A percentile compares a stretch with the other conserved stretches of the same genome.
Conservation (phyloP, 2,797 vertebrate genomes). For the Bufotes viridis region DNA sequence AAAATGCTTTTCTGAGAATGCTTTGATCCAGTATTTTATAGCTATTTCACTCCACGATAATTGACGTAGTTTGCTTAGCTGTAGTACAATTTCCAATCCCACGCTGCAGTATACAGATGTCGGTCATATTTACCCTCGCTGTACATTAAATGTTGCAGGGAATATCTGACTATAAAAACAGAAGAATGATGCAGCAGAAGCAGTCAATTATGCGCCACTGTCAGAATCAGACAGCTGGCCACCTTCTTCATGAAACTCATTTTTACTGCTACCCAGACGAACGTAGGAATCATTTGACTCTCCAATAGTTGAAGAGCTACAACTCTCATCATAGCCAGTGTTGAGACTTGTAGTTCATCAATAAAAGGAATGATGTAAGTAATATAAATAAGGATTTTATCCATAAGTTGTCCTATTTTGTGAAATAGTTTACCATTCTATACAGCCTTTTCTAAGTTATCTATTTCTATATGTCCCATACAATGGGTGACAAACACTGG, state of each 20-base stretch:
- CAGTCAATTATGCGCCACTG: slow-evolving; percentile 17
- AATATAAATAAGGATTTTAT: neutral
- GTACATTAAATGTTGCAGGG: slow-evolving; percentile 11
- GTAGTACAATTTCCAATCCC: neutral
- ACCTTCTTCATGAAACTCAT: neutral
- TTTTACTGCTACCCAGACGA: neutral
- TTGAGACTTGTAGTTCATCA: neutral
- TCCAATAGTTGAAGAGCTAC: neutral
- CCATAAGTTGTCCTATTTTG: neutral
- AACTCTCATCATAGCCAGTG: neutral
- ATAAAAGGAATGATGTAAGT: neutral
- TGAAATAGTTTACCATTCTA: neutral
- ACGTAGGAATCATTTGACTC: neutral
- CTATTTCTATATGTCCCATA: neutral
- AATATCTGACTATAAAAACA: neutral
- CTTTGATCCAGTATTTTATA: neutral
- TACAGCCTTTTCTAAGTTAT: neutral
- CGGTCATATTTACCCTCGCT: neutral
- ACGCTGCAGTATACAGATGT: slow-evolving; percentile 12
- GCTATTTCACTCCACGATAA: neutral
- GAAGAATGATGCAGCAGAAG: slow-evolving; percentile 20
- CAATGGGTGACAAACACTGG: neutral
- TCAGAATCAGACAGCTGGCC: neutral
- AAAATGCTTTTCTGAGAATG: neutral
- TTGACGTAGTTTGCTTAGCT: neutral